Conservation (phyloP, 2,113 vertebrate species). For the Panthera tigris region DNA sequence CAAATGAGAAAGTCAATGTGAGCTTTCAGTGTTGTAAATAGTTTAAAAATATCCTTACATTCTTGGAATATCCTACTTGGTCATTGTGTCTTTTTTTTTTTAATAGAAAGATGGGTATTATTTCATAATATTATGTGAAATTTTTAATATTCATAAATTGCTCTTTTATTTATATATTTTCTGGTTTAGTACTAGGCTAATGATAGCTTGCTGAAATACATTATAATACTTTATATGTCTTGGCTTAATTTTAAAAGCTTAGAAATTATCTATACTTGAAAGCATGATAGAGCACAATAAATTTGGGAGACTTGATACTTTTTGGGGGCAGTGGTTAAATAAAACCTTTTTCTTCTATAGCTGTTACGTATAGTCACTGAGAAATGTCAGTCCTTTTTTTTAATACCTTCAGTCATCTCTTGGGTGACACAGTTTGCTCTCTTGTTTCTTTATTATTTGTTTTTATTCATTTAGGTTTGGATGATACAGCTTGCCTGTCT, state of each 20-base stretch:
- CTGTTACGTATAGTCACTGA: neutral
- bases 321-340: neutral
- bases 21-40: neutral
- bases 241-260: neutral
- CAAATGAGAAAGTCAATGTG: neutral
- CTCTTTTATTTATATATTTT: neutral
- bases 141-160: neutral
- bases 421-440: neutral
- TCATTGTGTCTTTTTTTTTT: neutral
- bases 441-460: neutral
- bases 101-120: neutral
- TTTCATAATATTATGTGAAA: neutral
- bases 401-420: neutral
- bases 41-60: neutral
- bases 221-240: neutral
- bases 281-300: neutral
- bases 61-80: neutral
- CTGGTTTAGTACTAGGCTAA: neutral
- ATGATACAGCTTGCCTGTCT: neutral
- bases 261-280: neutral
- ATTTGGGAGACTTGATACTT: neutral
- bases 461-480: neutral
- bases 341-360: neutral
- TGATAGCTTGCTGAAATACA: neutral
- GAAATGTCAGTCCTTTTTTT: neutral